phyloP scores from a whole-genome alignment of 2,888 invertebrate species.

The Drosophila mercatorum region DNA sequence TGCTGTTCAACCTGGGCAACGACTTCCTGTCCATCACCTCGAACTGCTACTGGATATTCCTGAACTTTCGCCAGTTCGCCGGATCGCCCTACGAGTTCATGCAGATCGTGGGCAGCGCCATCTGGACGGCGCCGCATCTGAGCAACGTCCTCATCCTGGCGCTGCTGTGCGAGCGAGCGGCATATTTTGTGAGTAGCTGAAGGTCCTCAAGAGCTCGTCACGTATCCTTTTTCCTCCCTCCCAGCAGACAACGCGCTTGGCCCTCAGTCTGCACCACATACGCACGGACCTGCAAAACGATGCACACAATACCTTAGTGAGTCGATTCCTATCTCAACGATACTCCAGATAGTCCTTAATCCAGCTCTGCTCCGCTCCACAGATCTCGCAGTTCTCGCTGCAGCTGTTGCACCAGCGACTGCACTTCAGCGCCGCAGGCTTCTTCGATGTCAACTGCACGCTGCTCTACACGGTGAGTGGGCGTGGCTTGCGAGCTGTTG shows the following conservation, averaged over 20 bases:
- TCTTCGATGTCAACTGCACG: slow-evolving; percentile 85
- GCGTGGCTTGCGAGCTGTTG: too few relatives aligned
- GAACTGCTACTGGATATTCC: slow-evolving; percentile 83
- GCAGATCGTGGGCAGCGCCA: slow-evolving; percentile 66
- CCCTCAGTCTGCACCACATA: slow-evolving; percentile 84
- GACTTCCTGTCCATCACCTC: slow-evolving; percentile 83
- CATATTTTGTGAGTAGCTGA: slow-evolving; percentile 77
- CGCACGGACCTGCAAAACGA: slow-evolving; percentile 82
- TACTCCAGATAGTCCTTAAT: not conserved
- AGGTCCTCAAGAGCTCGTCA: too few relatives aligned
- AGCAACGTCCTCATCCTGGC: slow-evolving; percentile 80
- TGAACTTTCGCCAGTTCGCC: slow-evolving; percentile 74
- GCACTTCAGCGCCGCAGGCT: slow-evolving; percentile 85
- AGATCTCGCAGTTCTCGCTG: slow-evolving; percentile 85
- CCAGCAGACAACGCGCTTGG: slow-evolving; percentile 84
- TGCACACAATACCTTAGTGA: slow-evolving; percentile 84
- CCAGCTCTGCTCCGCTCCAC: not conserved
- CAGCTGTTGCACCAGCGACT: slow-evolving; percentile 85
- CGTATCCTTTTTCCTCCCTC: not conserved
- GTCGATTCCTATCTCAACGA: slow-evolving; percentile 21
- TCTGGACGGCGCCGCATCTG: slow-evolving; percentile 82
- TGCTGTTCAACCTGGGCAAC: slow-evolving; percentile 82
- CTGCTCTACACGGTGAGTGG: slow-evolving; percentile 84
- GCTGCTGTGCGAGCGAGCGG: slow-evolving; percentile 78
- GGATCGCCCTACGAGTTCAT: slow-evolving; percentile 64